A percentile compares a stretch with the other conserved stretches of the same genome.
These are phyloP conservation scores for Deilephila elpenor DNA, from an alignment of 2,888 invertebrate genomes.

Conservation along the genomic window DNA sequence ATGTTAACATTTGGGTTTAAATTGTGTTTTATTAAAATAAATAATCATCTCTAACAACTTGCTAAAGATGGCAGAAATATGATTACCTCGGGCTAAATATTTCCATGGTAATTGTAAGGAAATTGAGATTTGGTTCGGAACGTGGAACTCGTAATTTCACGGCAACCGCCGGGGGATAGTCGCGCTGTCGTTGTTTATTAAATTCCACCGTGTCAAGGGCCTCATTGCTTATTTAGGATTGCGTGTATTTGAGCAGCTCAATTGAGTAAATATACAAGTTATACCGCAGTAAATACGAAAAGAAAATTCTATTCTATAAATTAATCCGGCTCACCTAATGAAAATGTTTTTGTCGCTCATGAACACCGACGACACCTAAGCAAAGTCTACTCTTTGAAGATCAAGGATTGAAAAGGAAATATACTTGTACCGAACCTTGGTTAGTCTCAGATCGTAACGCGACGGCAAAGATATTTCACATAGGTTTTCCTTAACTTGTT, in stretches of 20 bases:
- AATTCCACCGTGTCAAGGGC: slow-evolving; percentile 3
- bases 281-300: background rate
- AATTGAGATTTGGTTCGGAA: slow-evolving; percentile 6
- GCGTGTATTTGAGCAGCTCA: no score
- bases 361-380: no score
- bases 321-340: no score
- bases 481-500: background rate
- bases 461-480: no score
- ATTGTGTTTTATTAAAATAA: no score
- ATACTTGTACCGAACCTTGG: no score
- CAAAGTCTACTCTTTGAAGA: no score
- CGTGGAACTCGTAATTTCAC: slow-evolving; percentile 16
- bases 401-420: no score
- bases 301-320: no score
- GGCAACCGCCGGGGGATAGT: background rate
- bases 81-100: background rate
- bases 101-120: slow-evolving; percentile 1
- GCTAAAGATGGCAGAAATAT: background rate
- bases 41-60: background rate
- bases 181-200: slow-evolving; percentile 7
- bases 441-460: no score
- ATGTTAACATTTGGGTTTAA: no score
- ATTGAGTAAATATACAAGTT: background rate
- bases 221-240: background rate
- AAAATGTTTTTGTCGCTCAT: no score